Conservation (phyloP, 2,113 vertebrate species). For the Mobula hypostoma region DNA sequence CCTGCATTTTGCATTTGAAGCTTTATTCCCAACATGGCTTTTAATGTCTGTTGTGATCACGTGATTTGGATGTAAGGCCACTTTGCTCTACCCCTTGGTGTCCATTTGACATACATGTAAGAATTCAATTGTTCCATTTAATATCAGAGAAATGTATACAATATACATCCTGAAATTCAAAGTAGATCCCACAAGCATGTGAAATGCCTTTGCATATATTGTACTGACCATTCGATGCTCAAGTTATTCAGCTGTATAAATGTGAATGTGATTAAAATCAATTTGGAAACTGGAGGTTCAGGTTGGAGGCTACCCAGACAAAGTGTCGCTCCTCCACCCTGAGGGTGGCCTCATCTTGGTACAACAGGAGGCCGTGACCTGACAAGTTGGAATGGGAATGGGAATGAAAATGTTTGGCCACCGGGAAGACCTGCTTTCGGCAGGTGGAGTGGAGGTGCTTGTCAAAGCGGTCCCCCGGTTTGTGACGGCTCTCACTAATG, state of each 20-base stretch:
- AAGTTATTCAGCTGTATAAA: background rate
- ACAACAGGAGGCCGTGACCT: too few relatives aligned
- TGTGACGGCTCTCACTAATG: too few relatives aligned
- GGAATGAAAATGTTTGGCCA: too few relatives aligned
- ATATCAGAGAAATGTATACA: too few relatives aligned
- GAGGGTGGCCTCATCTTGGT: too few relatives aligned
- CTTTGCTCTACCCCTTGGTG: background rate
- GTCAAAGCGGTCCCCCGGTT: too few relatives aligned
- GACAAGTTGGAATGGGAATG: too few relatives aligned
- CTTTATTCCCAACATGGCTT: background rate
- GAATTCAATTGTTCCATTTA: background rate
- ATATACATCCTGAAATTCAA: background rate
- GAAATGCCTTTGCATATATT: background rate
- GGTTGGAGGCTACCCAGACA: too few relatives aligned
- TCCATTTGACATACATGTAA: slow-evolving; percentile 12
- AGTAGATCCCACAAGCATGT: background rate
- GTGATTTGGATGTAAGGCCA: background rate
- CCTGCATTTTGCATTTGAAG: background rate
- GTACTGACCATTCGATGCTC: background rate
- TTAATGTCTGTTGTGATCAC: background rate
- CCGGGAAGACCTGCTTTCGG: too few relatives aligned
- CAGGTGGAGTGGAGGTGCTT: too few relatives aligned
- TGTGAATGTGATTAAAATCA: background rate
- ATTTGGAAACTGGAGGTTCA: background rate
- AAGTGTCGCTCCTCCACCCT: too few relatives aligned